Percentiles rank a stretch among this genome's conserved stretches.
phyloP scores from a whole-genome alignment of 2,888 invertebrate species.

The Nyleta sp. region DNA sequence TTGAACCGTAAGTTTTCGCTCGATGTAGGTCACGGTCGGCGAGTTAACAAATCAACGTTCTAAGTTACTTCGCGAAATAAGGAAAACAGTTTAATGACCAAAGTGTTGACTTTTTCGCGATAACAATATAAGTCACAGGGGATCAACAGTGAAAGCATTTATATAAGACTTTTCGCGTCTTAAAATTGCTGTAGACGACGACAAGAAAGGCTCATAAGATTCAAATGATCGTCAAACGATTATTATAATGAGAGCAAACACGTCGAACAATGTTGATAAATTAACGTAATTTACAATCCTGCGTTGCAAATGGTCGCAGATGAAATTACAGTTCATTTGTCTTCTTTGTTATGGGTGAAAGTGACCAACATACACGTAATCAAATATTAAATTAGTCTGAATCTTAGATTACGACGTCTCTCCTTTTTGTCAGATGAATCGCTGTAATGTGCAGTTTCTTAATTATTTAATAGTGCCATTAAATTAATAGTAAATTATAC shows the following conservation, averaged over 20 bases:
- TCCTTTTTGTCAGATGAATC: too few species aligned
- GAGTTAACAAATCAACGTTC: slow-evolving; percentile 59
- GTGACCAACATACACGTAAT: slow-evolving; percentile 36
- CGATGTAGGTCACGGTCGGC: slow-evolving; percentile 72
- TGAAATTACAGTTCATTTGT: slow-evolving; percentile 9
- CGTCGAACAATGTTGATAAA: not conserved
- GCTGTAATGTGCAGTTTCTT: too few species aligned
- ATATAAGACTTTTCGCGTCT: too few species aligned
- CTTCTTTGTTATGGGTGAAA: slow-evolving; percentile 35
- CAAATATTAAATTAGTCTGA: slow-evolving; percentile 24
- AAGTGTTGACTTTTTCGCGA: too few species aligned
- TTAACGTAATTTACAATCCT: not conserved
- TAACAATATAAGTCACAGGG: too few species aligned
- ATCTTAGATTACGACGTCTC: not conserved
- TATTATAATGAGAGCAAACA: not conserved
- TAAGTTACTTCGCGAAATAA: not conserved
- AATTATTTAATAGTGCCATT: too few species aligned
- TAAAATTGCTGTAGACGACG: too few species aligned
- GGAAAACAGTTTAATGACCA: too few species aligned
- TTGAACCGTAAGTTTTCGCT: slow-evolving; percentile 58
- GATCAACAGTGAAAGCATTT: too few species aligned
- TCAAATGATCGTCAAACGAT: too few species aligned
- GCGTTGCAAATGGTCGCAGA: not conserved
- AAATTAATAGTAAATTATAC: too few species aligned
- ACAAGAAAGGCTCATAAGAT: too few species aligned